A percentile compares a stretch with the other conserved stretches of the same genome.
Conservation (phyloP, 92 coral and sea anemone genomes). For the Chrysogorgia sp. region DNA sequence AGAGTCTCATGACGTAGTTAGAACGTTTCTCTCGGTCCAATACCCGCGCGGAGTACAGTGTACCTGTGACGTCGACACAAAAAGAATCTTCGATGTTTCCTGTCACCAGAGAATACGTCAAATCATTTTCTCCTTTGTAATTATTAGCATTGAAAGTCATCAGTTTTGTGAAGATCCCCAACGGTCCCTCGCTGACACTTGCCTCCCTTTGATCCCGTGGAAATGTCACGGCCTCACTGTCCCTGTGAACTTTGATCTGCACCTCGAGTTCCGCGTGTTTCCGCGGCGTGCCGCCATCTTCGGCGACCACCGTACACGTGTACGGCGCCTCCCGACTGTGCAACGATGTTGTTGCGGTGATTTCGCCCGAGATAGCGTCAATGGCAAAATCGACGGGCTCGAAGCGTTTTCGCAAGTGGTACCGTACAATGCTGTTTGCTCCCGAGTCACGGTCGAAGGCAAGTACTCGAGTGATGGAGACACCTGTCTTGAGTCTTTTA, state of each 20-base stretch:
- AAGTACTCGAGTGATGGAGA: slow-evolving; percentile 60
- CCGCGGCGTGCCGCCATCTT: slow-evolving; percentile 62
- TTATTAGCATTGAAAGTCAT: slow-evolving; percentile 39
- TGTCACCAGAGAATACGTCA: slow-evolving; percentile 68
- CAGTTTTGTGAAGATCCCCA: slow-evolving; percentile 18
- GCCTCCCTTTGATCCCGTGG: background rate
- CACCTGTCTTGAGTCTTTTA: slow-evolving; percentile 50
- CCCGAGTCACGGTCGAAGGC: slow-evolving; percentile 80
- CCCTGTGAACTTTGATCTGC: slow-evolving; percentile 63
- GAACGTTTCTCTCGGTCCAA: slow-evolving; percentile 70
- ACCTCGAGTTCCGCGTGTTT: slow-evolving; percentile 40
- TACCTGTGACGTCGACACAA: slow-evolving; percentile 84
- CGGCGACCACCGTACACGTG: slow-evolving; percentile 79
- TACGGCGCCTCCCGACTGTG: slow-evolving; percentile 60
- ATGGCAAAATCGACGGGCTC: slow-evolving; percentile 59
- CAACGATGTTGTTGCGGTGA: slow-evolving; percentile 55
- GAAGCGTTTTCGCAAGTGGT: slow-evolving; percentile 56
- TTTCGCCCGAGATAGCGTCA: slow-evolving; percentile 65
- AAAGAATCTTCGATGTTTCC: slow-evolving; percentile 70
- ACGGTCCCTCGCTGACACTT: slow-evolving; percentile 19
- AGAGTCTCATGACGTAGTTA: slow-evolving; percentile 63
- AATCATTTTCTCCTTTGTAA: slow-evolving; percentile 42
- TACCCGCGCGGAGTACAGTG: slow-evolving; percentile 55
- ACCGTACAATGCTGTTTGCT: slow-evolving; percentile 56
- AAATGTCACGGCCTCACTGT: slow-evolving; percentile 44